Percentiles rank a stretch among this genome's conserved stretches.
phyloP scores from a whole-genome alignment of 23 tunicate species.

The Halocynthia aurantium region DNA sequence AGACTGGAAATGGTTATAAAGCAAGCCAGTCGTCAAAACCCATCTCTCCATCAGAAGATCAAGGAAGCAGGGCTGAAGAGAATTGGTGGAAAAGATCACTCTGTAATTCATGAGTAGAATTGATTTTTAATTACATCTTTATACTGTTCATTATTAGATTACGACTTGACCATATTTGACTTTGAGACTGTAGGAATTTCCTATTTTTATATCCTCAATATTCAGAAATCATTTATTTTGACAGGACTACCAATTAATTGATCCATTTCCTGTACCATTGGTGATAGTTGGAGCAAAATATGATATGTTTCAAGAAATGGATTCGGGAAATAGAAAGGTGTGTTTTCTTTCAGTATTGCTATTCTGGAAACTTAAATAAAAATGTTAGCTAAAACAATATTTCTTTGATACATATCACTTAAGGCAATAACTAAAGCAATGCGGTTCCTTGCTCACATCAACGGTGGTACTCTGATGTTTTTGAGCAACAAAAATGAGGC shows the following conservation, averaged over 20 bases:
- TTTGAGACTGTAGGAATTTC: too few relatives aligned
- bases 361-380: neutral
- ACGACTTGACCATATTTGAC: too few relatives aligned
- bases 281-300: conserved; percentile 83
- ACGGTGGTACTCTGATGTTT: conserved; percentile 62
- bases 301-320: conserved; percentile 69
- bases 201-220: too few relatives aligned
- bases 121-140: neutral
- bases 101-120: conserved; percentile 18
- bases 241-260: conserved; percentile 47
- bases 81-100: conserved; percentile 67
- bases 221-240: conserved; percentile 7
- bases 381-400: neutral
- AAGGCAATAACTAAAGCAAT: conserved; percentile 65
- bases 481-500: conserved; percentile 76
- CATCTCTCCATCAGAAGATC: conserved; percentile 35
- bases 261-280: conserved; percentile 92
- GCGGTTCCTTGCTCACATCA: conserved; percentile 65
- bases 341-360: neutral
- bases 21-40: conserved; percentile 33
- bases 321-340: conserved; percentile 69
- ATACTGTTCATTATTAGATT: neutral
- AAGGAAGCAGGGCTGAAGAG: conserved; percentile 45
- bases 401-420: neutral
- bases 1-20: conserved; percentile 40